Base-by-base conservation (phyloP, 2,113 vertebrate genomes). In the Lagopus muta region DNA sequence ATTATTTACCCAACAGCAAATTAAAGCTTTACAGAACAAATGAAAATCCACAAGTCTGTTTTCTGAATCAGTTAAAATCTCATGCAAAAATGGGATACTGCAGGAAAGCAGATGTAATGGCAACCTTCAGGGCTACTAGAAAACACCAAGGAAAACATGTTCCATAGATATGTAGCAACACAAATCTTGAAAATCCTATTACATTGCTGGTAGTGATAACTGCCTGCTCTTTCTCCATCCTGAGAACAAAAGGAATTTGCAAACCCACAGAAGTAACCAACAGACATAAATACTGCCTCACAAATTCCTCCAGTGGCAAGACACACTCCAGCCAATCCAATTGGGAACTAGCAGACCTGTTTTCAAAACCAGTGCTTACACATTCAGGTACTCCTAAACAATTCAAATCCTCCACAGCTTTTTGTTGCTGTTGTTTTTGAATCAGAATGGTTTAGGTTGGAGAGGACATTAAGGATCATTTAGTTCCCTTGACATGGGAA, bases 1-100 rank as follows among this genome's bases (percentile, higher is more conserved):
- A 76, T 94, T 86, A 89, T 93, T 93, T 86, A 86, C 42, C 86
- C 86, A 84, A 90, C 47, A 86, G 83, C 65, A 93, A 94, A 95
- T 93, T 90, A 94, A 86, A 90, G 83, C 92, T 92, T 95, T 82
- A 82, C 38, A 93, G 61, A 93, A 65, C 57, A 90, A 79, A 86
- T 60, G 74, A 88, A 93, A 95, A 93, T 60, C 47, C 78, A 67
- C 50, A 58, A 67, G 32, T 38, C 75, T 73, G 42, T 11, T 90
- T 86, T 86, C 76, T 0, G 13, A 91, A 71, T 57, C 81, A 92
- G 47, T 78, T 77, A 84, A 90, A 92, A 84, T 64, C 69, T 62
- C 90, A 86, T 27, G 12, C 73, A 90, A 88, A 84, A 86, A 77
- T 52, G 57, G 19, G 43, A 65, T 22, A 43, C 61, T 64, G 83